A percentile compares a stretch with the other conserved stretches of the same genome.
These are phyloP conservation scores for Montipora capitata DNA, from an alignment of 92 coral and sea anemone species.

Conservation along the genomic window DNA sequence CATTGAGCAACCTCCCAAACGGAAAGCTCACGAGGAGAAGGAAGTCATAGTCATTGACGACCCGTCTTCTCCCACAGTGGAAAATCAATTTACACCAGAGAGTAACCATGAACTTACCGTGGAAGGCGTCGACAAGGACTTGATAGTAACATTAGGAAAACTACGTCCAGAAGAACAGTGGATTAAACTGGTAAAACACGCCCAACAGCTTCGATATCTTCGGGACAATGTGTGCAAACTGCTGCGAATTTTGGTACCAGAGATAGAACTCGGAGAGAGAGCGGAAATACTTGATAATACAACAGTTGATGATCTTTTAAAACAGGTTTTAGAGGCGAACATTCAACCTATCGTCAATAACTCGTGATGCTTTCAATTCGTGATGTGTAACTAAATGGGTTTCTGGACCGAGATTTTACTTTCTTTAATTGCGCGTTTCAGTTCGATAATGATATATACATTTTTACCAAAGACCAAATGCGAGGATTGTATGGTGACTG, in stretches of 20 bases:
- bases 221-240: constrained; percentile 92
- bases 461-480: too few species aligned
- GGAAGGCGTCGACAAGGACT: constrained; percentile 72
- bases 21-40: constrained; percentile 66
- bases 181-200: constrained; percentile 70
- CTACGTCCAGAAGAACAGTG: constrained; percentile 71
- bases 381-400: background rate
- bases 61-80: constrained; percentile 69
- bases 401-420: background rate
- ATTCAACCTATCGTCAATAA: background rate
- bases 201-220: constrained; percentile 79
- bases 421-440: background rate
- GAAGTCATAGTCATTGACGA: constrained; percentile 89
- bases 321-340: constrained; percentile 92
- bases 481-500: too few species aligned
- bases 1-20: constrained; percentile 66
- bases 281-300: constrained; percentile 71
- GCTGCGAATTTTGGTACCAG: constrained; percentile 90
- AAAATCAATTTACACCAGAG: constrained; percentile 2
- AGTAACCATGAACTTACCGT: background rate
- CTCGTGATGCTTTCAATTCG: background rate
- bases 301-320: constrained; percentile 88
- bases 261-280: constrained; percentile 90
- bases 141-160: constrained; percentile 67
- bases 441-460: background rate